A percentile compares a stretch with the other conserved stretches of the same genome.
phyloP scores from a whole-genome alignment of 2,113 vertebrate species.

The Petromus typicus region DNA sequence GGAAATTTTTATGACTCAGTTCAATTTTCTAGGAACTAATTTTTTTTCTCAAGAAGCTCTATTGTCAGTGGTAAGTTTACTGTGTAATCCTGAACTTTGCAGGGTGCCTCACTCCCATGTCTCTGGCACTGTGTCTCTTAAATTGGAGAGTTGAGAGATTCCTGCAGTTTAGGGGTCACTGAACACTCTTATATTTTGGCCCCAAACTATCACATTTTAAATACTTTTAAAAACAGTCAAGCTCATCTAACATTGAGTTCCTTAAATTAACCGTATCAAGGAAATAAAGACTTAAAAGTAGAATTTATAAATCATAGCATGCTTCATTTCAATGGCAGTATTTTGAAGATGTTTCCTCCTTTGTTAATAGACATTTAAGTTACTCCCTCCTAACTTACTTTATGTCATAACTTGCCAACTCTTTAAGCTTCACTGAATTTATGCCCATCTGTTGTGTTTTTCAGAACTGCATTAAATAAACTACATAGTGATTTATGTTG shows the following conservation, averaged over 20 bases:
- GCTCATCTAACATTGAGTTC: not conserved
- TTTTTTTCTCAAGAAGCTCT: not conserved
- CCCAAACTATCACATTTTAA: not conserved
- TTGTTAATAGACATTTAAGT: constrained; percentile 62
- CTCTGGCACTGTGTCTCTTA: not conserved
- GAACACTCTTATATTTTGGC: not conserved
- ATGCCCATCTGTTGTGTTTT: constrained; percentile 79
- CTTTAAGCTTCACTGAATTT: constrained; percentile 75
- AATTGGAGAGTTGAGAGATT: not conserved
- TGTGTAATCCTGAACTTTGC: not conserved
- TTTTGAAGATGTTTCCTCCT: constrained; percentile 31
- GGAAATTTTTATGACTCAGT: not conserved
- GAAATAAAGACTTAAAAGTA: constrained; percentile 42
- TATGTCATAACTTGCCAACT: constrained; percentile 73
- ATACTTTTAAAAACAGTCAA: not conserved
- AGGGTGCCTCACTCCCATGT: not conserved
- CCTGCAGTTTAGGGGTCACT: not conserved
- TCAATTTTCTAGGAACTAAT: not conserved
- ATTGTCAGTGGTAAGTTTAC: not conserved
- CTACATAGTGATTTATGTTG: constrained; percentile 69
- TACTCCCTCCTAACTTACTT: constrained; percentile 71
- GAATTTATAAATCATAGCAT: not conserved
- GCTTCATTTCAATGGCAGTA: constrained; percentile 44
- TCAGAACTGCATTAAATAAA: constrained; percentile 71
- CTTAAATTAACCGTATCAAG: constrained; percentile 37